Conservation (phyloP, 2,797 vertebrate genomes). For the Bradypodion ventrale region DNA sequence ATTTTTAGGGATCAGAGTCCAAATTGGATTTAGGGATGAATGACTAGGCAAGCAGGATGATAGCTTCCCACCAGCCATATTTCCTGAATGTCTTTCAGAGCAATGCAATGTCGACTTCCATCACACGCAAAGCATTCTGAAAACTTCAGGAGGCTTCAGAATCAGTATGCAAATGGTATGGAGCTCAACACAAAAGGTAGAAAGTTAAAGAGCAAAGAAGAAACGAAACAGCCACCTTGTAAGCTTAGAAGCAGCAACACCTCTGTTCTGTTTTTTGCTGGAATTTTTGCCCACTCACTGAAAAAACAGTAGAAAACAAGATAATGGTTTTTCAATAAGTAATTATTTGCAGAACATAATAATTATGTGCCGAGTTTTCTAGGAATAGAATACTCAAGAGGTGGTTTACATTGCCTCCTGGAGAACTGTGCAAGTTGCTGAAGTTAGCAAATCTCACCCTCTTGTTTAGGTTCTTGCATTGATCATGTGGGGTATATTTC, state of each 20-base stretch:
- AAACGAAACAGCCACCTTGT: background rate
- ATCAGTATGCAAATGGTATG: background rate
- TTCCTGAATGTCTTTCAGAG: background rate
- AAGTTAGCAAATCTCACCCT: no score
- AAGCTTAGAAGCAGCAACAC: background rate
- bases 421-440: no score
- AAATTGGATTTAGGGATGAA: background rate
- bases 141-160: background rate
- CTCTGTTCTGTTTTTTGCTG: background rate
- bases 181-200: background rate
- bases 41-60: background rate
- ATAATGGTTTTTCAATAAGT: background rate
- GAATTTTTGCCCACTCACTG: background rate
- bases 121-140: background rate
- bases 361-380: background rate
- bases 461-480: no score
- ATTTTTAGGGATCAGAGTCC: background rate
- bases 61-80: background rate
- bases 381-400: background rate
- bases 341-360: no score
- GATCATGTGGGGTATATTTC: no score
- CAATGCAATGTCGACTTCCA: background rate
- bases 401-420: background rate
- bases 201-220: background rate
- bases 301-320: background rate